Percentiles rank a stretch among this genome's conserved stretches.
Conservation (phyloP, 37 sponge, comb jelly and placozoan genomes). For the Halisarca cf. caerulea region DNA sequence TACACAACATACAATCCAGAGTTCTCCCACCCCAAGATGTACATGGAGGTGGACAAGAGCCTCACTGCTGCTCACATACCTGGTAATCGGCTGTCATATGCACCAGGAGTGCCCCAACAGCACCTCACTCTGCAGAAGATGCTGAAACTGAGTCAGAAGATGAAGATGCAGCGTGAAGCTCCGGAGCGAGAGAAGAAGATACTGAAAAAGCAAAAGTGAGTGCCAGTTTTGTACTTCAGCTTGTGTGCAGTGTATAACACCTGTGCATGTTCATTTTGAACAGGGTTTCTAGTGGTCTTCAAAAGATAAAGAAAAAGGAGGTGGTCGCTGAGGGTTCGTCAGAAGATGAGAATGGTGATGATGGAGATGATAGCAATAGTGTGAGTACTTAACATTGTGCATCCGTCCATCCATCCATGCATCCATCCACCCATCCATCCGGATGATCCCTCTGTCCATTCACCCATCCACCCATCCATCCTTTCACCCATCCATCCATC, state of each 20-base stretch:
- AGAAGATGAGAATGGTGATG: slow-evolving; percentile 5
- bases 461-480: too few species aligned
- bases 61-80: slow-evolving; percentile 47
- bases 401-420: too few species aligned
- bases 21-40: slow-evolving; percentile 1
- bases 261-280: too few species aligned
- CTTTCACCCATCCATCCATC: too few species aligned
- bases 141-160: slow-evolving; percentile 58
- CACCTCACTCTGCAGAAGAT: slow-evolving; percentile 69
- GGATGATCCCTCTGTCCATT: too few species aligned
- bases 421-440: too few species aligned
- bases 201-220: slow-evolving; percentile 29
- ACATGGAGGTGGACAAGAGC: slow-evolving; percentile 47
- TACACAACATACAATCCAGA: slow-evolving; percentile 69
- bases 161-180: slow-evolving; percentile 8
- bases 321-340: slow-evolving; percentile 14
- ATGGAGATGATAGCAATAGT: background rate
- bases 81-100: slow-evolving; percentile 68
- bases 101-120: slow-evolving; percentile 67
- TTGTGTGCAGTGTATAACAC: too few species aligned
- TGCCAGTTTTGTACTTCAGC: background rate
- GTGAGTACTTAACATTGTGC: slow-evolving; percentile 3
- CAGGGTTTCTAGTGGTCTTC: too few species aligned
- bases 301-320: background rate
- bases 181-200: background rate